Conservation (phyloP, 2,888 invertebrate genomes). For the Troides helena region DNA sequence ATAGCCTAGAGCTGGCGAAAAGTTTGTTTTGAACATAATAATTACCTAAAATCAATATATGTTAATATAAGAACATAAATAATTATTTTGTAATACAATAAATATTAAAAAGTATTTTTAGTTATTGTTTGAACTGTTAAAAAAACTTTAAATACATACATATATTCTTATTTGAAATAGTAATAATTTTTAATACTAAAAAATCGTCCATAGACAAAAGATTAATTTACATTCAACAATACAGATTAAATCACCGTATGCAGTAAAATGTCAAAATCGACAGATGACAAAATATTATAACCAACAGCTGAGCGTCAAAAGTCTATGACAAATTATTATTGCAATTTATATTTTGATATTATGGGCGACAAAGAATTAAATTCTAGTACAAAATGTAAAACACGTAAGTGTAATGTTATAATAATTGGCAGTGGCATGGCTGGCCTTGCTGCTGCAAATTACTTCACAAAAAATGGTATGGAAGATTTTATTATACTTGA, state of each 20-base stretch:
- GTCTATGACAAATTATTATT: slow-evolving; percentile 57
- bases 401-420: slow-evolving; percentile 83
- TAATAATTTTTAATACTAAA: background rate
- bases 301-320: slow-evolving; percentile 67
- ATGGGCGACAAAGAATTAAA: slow-evolving; percentile 78
- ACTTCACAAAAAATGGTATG: slow-evolving; percentile 88
- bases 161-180: too few species aligned
- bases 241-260: slow-evolving; percentile 3
- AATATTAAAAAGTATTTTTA: too few species aligned
- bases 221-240: background rate
- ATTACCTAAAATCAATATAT: background rate
- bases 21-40: background rate
- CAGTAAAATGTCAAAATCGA: slow-evolving; percentile 23
- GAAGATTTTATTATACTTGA: slow-evolving; percentile 90
- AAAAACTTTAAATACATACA: too few species aligned
- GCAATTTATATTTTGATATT: slow-evolving; percentile 59
- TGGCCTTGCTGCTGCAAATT: slow-evolving; percentile 91
- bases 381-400: slow-evolving; percentile 75
- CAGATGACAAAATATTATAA: slow-evolving; percentile 38
- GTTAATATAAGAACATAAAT: background rate
- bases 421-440: slow-evolving; percentile 93
- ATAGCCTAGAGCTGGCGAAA: background rate
- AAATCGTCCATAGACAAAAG: background rate
- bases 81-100: too few species aligned
- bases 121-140: too few species aligned